Evolutionary conservation across 2,888 invertebrate species (phyloP), one percentile per base, ranked within the genome.

Genomic region (Antheraea assamensis): DNA sequence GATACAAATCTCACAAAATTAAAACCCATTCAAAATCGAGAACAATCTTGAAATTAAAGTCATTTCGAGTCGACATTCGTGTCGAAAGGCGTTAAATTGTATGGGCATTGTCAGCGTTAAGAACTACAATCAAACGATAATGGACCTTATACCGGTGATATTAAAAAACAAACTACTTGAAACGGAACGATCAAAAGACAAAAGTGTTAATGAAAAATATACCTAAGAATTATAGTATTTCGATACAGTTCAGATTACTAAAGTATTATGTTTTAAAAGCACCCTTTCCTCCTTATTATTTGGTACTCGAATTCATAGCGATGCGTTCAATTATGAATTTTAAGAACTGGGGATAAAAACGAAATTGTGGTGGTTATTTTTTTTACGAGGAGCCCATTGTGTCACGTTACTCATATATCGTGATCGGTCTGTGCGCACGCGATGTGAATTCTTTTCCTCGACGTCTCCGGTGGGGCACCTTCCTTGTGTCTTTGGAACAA

Each of bases 31-130:
- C 84, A 87, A 81, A 84, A 86, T 87, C 80, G 79, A 82, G 83
- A 82, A 82, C 83, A 80, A 76, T 79, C 77, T 77, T 74, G 73
- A 78, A 81, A 82, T 84, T 83, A 83, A 82, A 76, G 76, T 74
- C 79, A 80, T 79, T 84, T 84, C 82, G 77, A 82, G 81, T 81
- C 80, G 81, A 81, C 80, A 81, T 83, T 79, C 83, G 76, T 82
- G 78, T 80, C 80, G 81, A 86, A 83, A 83, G 79, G 84, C 84
- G 83, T 85, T 80, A 88, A 87, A 87, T 88, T 88, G 87, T 86
- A 87, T 84, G 80, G 80, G 75, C 78, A 87, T 90, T 90, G 89
- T 89, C 21, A 35, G 7, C 5, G 27, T 17, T 7, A 64, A 30
- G 19, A 17, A 64, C 3, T 30, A 5, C 2, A 1, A 30, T 66